phyloP scores from a whole-genome alignment of 2,797 vertebrate species.

The Amblyopsis hoosieri region DNA sequence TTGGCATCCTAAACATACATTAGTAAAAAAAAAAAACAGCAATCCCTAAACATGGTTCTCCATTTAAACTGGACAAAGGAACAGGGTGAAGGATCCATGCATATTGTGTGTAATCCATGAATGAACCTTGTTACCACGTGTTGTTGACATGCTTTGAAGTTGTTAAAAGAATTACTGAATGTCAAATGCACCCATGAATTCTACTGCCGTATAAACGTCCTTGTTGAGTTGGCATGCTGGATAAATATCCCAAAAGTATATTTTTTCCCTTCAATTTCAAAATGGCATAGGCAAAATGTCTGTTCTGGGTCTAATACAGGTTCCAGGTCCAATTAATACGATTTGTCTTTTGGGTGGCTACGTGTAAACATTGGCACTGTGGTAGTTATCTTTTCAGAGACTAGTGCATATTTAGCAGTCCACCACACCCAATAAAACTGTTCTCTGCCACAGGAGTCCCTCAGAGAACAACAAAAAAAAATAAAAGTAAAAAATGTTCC shows the following conservation, averaged over 20 bases:
- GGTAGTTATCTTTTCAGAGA: constrained; percentile 66
- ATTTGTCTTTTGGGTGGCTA: constrained; percentile 60
- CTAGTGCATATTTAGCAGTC: constrained; percentile 76
- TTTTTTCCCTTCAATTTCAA: background rate
- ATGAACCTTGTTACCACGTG: constrained; percentile 16
- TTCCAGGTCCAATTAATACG: constrained; percentile 34
- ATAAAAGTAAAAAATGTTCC: constrained; percentile 78
- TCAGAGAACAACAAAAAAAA: constrained; percentile 34
- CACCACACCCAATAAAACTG: constrained; percentile 67
- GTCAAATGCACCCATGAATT: constrained; percentile 41
- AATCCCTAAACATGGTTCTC: constrained; percentile 23
- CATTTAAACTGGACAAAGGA: constrained; percentile 48
- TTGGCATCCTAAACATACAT: constrained; percentile 44
- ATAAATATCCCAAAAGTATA: constrained; percentile 30
- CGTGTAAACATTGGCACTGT: constrained; percentile 83
- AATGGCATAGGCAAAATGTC: constrained; percentile 27
- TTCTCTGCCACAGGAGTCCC: constrained; percentile 73
- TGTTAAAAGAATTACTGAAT: constrained; percentile 61
- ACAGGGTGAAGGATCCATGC: constrained; percentile 78
- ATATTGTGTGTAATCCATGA: constrained; percentile 74
- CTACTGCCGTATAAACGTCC: constrained; percentile 60
- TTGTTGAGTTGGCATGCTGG: constrained; percentile 72
- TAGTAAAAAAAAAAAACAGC: constrained; percentile 5
- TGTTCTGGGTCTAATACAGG: constrained; percentile 38
- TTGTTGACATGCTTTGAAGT: constrained; percentile 66